Evolutionary conservation across 2,797 vertebrate genomes (phyloP).

Genomic region (Eulemur coronatus): DNA sequence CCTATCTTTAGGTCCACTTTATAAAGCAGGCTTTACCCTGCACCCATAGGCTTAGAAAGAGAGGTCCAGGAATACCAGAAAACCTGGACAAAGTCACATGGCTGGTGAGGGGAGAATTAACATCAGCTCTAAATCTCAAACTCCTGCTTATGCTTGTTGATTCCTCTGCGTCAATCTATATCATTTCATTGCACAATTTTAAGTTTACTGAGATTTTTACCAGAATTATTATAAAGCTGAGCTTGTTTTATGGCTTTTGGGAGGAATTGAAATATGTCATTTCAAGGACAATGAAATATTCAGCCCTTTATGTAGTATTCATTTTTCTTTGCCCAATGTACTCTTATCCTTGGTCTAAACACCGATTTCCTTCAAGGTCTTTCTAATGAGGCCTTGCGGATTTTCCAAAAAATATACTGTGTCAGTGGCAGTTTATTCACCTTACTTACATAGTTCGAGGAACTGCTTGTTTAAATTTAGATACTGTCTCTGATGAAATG

Average conservation of each 20-base stretch:
- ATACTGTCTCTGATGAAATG: constrained; percentile 83
- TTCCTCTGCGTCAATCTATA: not conserved
- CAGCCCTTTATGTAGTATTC: not conserved
- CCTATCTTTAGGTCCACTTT: not conserved
- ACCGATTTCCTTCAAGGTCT: constrained; percentile 62
- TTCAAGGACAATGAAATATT: constrained; percentile 1
- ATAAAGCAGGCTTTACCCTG: not conserved
- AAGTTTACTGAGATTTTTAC: not conserved
- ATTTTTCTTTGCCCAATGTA: not conserved
- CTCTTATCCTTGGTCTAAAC: constrained; percentile 60
- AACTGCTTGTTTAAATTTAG: constrained; percentile 82
- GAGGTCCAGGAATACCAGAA: not conserved
- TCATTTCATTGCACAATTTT: not conserved
- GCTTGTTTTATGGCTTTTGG: not conserved
- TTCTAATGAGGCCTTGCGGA: constrained; percentile 65
- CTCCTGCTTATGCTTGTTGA: not conserved
- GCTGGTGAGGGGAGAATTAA: not conserved
- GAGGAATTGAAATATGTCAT: not conserved
- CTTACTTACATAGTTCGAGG: constrained; percentile 77
- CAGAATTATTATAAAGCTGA: not conserved
- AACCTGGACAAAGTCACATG: not conserved
- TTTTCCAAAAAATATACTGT: constrained; percentile 71
- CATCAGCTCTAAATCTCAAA: not conserved
- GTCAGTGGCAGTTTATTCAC: constrained; percentile 79
- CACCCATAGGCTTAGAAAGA: not conserved